Conservation (phyloP, 2,113 vertebrate genomes). For the Arvicanthis niloticus region DNA sequence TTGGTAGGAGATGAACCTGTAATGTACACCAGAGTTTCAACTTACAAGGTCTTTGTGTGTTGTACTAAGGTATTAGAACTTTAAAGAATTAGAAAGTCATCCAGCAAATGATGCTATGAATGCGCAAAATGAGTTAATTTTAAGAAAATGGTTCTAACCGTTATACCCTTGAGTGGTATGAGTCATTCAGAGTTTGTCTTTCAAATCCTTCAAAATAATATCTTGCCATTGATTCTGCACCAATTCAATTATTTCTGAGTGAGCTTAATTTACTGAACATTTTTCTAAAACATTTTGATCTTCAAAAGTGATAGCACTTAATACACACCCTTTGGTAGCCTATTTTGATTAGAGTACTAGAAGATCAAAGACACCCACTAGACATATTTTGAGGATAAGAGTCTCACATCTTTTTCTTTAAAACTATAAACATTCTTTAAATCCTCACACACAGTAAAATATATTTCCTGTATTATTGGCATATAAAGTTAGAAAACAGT, state of each 20-base stretch:
- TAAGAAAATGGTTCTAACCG: background rate
- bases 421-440: conserved; percentile 67
- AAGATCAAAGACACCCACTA: conserved; percentile 63
- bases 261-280: conserved; percentile 63
- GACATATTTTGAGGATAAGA: conserved; percentile 62
- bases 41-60: background rate
- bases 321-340: conserved; percentile 32
- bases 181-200: conserved; percentile 54
- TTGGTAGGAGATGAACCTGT: background rate
- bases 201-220: conserved; percentile 66
- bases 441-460: conserved; percentile 61
- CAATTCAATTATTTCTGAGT: conserved; percentile 66
- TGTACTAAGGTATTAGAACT: background rate
- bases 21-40: background rate
- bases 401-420: conserved; percentile 60
- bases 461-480: conserved; percentile 66
- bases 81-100: background rate
- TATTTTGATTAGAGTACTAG: conserved; percentile 58
- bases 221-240: conserved; percentile 34
- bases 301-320: conserved; percentile 72
- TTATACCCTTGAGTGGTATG: background rate
- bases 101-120: background rate
- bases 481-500: conserved; percentile 69
- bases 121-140: conserved; percentile 19
- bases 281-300: conserved; percentile 67